A percentile compares a stretch with the other conserved stretches of the same genome.
Evolutionary conservation across 2,888 invertebrate genomes (phyloP).

Genomic region (Oligia fasciuncula): DNA sequence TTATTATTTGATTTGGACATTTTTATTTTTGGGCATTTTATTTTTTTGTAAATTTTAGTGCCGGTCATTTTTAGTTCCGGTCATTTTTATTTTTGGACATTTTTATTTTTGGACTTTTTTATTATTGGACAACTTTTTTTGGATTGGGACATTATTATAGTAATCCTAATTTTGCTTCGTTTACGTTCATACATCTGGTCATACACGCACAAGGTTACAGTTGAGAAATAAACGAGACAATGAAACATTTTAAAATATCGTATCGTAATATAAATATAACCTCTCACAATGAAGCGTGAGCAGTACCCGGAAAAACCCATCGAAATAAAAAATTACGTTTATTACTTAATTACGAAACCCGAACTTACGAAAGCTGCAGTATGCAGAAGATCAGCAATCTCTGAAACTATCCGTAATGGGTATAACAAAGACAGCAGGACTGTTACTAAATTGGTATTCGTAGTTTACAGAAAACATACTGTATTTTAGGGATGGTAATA

Average conservation of each 20-base stretch:
- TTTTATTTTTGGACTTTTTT: too few species aligned
- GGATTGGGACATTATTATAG: too few species aligned
- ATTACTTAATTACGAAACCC: background rate
- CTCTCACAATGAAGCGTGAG: background rate
- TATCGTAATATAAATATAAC: too few species aligned
- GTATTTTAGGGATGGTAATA: conserved; percentile 26
- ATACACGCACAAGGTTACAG: background rate
- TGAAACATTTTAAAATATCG: background rate
- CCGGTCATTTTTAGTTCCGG: too few species aligned
- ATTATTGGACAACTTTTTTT: too few species aligned
- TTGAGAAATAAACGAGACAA: background rate
- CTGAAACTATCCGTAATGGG: background rate
- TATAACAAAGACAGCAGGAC: background rate
- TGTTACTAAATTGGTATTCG: background rate
- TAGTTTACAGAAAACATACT: conserved; percentile 7
- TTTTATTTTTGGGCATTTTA: too few species aligned
- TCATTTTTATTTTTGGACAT: too few species aligned
- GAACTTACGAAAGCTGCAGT: background rate
- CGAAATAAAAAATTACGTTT: background rate
- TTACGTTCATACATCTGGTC: too few species aligned
- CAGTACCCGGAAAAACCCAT: background rate
- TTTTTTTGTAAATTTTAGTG: too few species aligned
- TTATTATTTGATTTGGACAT: too few species aligned
- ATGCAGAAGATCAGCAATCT: background rate
- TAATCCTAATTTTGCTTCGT: background rate